Percentiles rank a stretch among this genome's conserved stretches.
Conservation (phyloP, 2,113 vertebrate genomes). For the Gopherus flavomarginatus region DNA sequence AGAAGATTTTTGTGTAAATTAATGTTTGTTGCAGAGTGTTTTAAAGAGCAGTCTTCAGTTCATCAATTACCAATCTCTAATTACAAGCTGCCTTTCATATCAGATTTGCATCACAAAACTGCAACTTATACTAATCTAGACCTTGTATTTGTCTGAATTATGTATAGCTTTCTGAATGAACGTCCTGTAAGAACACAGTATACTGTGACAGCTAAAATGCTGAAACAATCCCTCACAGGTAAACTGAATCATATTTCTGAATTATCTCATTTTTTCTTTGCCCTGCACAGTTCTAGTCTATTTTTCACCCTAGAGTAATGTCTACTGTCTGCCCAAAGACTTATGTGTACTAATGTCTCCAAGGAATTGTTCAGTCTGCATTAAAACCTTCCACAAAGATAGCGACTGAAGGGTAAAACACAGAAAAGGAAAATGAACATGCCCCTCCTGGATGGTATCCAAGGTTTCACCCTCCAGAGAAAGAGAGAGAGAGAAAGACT, state of each 20-base stretch:
- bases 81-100: neutral
- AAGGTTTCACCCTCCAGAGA: neutral
- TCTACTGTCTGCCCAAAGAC: neutral
- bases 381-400: neutral
- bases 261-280: neutral
- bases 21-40: neutral
- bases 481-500: neutral
- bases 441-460: neutral
- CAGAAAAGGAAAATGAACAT: neutral
- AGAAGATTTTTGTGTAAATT: neutral
- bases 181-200: neutral
- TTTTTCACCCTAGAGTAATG: neutral
- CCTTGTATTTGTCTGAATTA: neutral
- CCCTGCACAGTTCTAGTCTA: neutral
- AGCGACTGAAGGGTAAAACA: neutral
- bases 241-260: neutral
- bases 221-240: neutral
- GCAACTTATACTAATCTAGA: neutral
- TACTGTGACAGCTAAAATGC: neutral
- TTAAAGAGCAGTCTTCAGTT: constrained; percentile 36
- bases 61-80: neutral
- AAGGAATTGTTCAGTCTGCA: neutral
- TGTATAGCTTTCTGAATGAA: neutral
- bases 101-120: neutral
- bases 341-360: neutral